These are phyloP conservation scores for Cynodonichthys magdalenae DNA, from an alignment of 2,797 vertebrate genomes.

Conservation along the genomic window DNA sequence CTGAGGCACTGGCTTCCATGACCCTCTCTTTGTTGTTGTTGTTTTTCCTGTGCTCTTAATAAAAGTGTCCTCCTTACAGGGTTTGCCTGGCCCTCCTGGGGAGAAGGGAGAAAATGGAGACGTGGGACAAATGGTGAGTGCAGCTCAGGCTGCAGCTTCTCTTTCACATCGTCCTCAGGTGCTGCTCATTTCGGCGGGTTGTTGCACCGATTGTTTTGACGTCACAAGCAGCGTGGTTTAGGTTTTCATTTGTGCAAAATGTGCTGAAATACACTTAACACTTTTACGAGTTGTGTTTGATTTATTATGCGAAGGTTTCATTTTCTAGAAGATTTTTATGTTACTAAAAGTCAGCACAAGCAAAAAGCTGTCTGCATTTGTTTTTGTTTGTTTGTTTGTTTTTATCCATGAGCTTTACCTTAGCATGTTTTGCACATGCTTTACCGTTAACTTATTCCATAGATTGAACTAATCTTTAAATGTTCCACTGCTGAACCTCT, in stretches of 20 bases:
- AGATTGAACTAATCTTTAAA: no score
- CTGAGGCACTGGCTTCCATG: conserved; percentile 12
- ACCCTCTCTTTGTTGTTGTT: conserved; percentile 2
- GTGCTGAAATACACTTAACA: not conserved
- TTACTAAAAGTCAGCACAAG: not conserved
- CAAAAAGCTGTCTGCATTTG: not conserved
- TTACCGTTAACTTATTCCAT: no score
- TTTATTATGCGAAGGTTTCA: not conserved
- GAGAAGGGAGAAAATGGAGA: conserved; percentile 98
- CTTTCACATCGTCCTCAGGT: conserved; percentile 29
- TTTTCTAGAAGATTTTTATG: not conserved
- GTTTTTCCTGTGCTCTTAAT: conserved; percentile 33
- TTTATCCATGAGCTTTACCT: not conserved
- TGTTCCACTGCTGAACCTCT: no score
- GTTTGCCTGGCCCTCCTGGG: conserved; percentile 93
- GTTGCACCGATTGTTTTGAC: conserved; percentile 31
- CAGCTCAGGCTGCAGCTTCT: conserved; percentile 4
- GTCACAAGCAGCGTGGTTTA: conserved; percentile 19
- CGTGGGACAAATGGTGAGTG: conserved; percentile 93
- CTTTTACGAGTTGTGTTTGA: not conserved
- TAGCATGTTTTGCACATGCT: no score
- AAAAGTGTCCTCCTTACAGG: conserved; percentile 75
- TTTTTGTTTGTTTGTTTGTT: not conserved
- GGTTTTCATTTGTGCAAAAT: conserved; percentile 18
- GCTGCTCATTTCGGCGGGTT: conserved; percentile 21